Evolutionary conservation across 2,113 vertebrate species (phyloP).

Genomic region (Corvus moneduloides): DNA sequence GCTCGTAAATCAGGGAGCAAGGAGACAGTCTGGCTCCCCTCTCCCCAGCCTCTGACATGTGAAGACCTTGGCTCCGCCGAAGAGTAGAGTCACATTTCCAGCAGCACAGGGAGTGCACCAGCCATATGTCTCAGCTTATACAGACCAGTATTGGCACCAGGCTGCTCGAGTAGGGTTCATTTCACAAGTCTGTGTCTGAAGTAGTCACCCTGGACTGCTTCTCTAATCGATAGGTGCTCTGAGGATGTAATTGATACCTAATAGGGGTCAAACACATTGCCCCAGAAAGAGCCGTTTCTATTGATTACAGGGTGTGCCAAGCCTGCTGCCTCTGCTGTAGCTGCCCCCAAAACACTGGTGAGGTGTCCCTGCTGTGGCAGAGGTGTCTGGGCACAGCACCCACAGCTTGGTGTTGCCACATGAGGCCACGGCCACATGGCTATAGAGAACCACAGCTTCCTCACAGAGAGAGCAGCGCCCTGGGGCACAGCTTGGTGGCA

Average conservation of each 20-base stretch:
- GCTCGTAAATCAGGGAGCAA: neutral
- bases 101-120: neutral
- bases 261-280: neutral
- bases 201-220: neutral
- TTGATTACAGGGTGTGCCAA: neutral
- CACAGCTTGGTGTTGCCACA: neutral
- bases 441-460: neutral
- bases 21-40: neutral
- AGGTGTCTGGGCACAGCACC: neutral
- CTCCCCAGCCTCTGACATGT: neutral
- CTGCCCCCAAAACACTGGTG: accelerated
- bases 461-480: neutral
- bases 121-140: neutral
- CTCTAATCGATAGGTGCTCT: neutral
- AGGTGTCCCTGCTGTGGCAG: neutral
- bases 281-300: neutral
- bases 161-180: neutral
- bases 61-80: neutral
- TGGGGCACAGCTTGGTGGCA: neutral
- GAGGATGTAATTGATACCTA: neutral
- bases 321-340: neutral
- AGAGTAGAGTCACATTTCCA: neutral
- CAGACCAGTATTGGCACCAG: neutral
- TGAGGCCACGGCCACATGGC: accelerated
- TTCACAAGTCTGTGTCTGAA: neutral